Evolutionary conservation across 2,888 invertebrate species (phyloP), one percentile per base, ranked within the genome.

Genomic region (Mycalesis mineus): DNA sequence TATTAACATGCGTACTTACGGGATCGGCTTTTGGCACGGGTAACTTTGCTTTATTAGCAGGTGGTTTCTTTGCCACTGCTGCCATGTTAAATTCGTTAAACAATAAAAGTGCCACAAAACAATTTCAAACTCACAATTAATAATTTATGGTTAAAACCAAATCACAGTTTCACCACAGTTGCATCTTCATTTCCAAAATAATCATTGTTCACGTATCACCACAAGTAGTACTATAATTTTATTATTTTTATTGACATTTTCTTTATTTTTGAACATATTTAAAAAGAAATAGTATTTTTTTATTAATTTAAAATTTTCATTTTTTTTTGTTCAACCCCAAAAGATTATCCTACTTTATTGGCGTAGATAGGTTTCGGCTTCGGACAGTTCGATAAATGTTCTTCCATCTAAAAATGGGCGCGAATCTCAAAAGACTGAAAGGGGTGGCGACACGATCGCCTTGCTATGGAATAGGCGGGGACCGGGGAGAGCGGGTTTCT

Each of bases 371-470:
- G 67, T 76, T 77, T 84, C 82, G 82, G 75, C 79, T 76, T 72
- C 67, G 72, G 77, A 70, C 72, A 77, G 73, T 83, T 87, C 84
- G 85, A 64, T 84, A 68, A 72, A 69, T 75, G 69, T 86, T 82
- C 87, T 85, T 86, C 79, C 84, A 87, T 86, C 82, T 87, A 83
- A 88, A 88, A 88, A 85, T 84, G 87, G 84, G 82, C 80, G 87
- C 88, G 88, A 80, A 84, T 83, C 85, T 84, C 88, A 87, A 88
- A 87, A 84, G 88, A 88, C 88, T 88, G 85, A 88, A 77, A 74
- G 78, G 82, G 83, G 84, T 82, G 80, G 82, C 67, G 73, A 70
- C 73, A 74, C 75, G 69, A 73, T 73, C 72, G 74, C 68, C 72
- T 68, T 65, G 74, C 70, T 68, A 67, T 66, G 68, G 70, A 64